These are phyloP conservation scores for Lithobius niger DNA, from an alignment of 1,140 invertebrate species.

Conservation along the genomic window DNA sequence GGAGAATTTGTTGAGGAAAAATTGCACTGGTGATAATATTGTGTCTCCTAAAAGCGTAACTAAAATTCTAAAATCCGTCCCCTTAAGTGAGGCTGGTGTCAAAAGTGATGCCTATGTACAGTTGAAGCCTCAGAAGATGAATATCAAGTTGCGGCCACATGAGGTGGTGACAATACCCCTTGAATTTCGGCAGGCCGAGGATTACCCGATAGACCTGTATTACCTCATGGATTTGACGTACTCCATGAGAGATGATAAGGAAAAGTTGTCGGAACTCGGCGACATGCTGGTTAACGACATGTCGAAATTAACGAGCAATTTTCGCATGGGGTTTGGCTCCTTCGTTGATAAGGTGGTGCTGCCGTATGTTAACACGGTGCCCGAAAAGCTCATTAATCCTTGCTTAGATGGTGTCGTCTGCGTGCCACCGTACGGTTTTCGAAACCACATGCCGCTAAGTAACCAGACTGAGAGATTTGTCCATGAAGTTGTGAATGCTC, in stretches of 20 bases:
- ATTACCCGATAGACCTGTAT: slow-evolving; percentile 80
- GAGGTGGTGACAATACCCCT: slow-evolving; percentile 20
- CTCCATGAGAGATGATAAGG: slow-evolving; percentile 60
- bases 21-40: no score
- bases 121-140: not conserved
- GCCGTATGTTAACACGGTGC: slow-evolving; percentile 53
- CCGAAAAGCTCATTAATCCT: slow-evolving; percentile 21
- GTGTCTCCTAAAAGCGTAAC: no score
- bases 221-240: slow-evolving; percentile 73
- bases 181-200: slow-evolving; percentile 45
- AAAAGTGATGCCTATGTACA: not conserved
- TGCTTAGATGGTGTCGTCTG: slow-evolving; percentile 39
- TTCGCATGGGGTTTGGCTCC: slow-evolving; percentile 69
- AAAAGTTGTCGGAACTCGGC: slow-evolving; percentile 50
- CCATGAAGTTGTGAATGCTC: slow-evolving; percentile 50
- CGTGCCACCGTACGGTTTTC: slow-evolving; percentile 84
- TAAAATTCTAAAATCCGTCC: no score
- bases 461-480: slow-evolving; percentile 22
- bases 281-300: slow-evolving; percentile 38
- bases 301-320: slow-evolving; percentile 55
- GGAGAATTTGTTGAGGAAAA: no score
- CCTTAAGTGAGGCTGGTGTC: not conserved
- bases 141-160: not conserved
- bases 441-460: slow-evolving; percentile 77
- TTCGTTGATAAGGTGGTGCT: slow-evolving; percentile 77